phyloP scores from a whole-genome alignment of 2,113 vertebrate genomes.

The Brachirus orientalis region DNA sequence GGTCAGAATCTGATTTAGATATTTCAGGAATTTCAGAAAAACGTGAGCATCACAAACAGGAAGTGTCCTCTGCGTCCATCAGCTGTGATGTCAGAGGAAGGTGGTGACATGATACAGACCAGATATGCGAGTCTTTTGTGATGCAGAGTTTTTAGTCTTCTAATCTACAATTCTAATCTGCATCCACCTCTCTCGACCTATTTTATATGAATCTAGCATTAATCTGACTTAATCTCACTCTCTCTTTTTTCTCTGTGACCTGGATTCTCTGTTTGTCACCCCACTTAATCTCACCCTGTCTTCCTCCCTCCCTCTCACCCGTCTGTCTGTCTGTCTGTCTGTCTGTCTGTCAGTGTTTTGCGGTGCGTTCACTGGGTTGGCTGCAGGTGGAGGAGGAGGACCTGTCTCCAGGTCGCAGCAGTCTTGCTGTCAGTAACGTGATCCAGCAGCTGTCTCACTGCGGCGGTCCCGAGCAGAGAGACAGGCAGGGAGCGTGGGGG shows the following conservation, averaged over 20 bases:
- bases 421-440: constrained; percentile 93
- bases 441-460: constrained; percentile 96
- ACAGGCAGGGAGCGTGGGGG: constrained; percentile 80
- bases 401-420: constrained; percentile 93
- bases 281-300: background rate
- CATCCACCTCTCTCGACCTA: background rate
- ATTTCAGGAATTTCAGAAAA: too few relatives aligned
- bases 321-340: background rate
- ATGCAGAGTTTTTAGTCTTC: too few relatives aligned
- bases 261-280: too few relatives aligned
- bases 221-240: constrained; percentile 29
- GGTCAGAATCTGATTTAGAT: too few relatives aligned
- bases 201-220: constrained; percentile 3
- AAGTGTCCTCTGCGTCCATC: background rate
- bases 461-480: constrained; percentile 77
- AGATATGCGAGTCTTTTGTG: too few relatives aligned
- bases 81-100: background rate
- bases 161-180: background rate
- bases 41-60: background rate
- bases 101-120: too few relatives aligned
- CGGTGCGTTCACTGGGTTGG: constrained; percentile 95
- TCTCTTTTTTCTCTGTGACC: background rate
- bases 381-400: constrained; percentile 97
- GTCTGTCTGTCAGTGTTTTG: constrained; percentile 85
- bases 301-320: too few relatives aligned